Evolutionary conservation across 2,888 invertebrate genomes (phyloP).

Genomic region (Harpalus rubripes): DNA sequence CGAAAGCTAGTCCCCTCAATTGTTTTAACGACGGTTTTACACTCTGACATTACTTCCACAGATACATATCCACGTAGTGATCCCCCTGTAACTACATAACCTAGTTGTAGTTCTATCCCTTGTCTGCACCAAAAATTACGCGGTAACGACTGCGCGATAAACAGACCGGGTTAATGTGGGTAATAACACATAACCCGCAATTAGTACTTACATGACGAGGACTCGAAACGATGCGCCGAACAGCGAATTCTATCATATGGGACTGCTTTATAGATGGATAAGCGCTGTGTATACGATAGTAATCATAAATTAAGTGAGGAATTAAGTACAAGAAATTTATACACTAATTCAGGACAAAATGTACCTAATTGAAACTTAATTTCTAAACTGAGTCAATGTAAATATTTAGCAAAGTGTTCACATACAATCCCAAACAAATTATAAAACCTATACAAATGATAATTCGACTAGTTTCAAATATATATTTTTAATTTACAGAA

Average conservation of each 20-base stretch:
- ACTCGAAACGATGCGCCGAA: conserved; percentile 7
- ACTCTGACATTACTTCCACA: background rate
- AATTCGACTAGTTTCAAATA: too few species aligned
- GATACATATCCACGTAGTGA: background rate
- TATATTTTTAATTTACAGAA: too few species aligned
- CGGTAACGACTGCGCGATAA: conserved; percentile 42
- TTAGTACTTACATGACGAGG: conserved; percentile 33
- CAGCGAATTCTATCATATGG: background rate
- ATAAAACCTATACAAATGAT: too few species aligned
- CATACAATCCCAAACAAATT: too few species aligned
- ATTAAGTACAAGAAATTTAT: background rate
- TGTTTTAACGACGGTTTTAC: conserved; percentile 2
- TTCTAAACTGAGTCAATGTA: too few species aligned
- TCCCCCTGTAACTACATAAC: background rate
- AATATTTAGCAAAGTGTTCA: too few species aligned
- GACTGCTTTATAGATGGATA: background rate
- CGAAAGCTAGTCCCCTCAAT: background rate
- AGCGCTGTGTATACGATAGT: background rate
- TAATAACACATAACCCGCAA: conserved; percentile 43
- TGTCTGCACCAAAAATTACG: conserved; percentile 35
- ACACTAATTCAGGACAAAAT: too few species aligned
- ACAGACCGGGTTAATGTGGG: conserved; percentile 26
- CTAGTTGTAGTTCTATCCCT: conserved; percentile 7
- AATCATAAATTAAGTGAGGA: background rate
- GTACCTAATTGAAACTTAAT: too few species aligned